Base-by-base conservation (phyloP, 2,888 invertebrate genomes). In the Oasisia sp. region DNA sequence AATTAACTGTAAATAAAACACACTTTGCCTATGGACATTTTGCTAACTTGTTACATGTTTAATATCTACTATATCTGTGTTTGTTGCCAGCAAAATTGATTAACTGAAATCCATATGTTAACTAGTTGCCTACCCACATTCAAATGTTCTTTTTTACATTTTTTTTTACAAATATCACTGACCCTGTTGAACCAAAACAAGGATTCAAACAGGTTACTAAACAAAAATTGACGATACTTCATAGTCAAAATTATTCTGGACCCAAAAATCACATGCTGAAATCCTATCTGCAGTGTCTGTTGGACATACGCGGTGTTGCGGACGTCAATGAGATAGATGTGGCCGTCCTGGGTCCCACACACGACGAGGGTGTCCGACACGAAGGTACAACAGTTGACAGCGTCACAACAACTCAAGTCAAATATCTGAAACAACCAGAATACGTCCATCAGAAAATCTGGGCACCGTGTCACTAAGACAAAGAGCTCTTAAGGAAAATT, bases 271-370 rank as follows among this genome's bases (percentile, higher is more conserved):
- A n/a, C 27, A 74, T 27, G 19, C 27, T 74, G n/a, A 74, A n/a
- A 4, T 19, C n/a, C 7, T 27, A 27, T 74, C 74, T 27, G 1
- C 7, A 27, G 74, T 74, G n/a, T 74, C 74, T 74, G 19, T 74
- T 27, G n/a, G 11, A 38, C 92, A 90, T 94, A 96, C 96, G 95
- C 95, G 89, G 94, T 94, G 92, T 96, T 96, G 92, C 96, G 94
- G 58, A 96, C 93, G 94, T 96, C 96, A 91, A 94, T 92, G n/a
- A 95, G 93, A 44, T 94, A 94, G 11, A 96, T 93, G 90, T 97
- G 97, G 93, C 97, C 97, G 96, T 97, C 97, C 94, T 97, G 97
- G 94, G 97, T 97, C n/a, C 97, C 97, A 94, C 97, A 96, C 8
- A 97, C 96, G 93, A 97, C 96, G 45, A 95, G 94, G n/a, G 96